A percentile compares a stretch with the other conserved stretches of the same genome.
Conservation (phyloP, 2,888 invertebrate genomes). For the Cancer borealis region DNA sequence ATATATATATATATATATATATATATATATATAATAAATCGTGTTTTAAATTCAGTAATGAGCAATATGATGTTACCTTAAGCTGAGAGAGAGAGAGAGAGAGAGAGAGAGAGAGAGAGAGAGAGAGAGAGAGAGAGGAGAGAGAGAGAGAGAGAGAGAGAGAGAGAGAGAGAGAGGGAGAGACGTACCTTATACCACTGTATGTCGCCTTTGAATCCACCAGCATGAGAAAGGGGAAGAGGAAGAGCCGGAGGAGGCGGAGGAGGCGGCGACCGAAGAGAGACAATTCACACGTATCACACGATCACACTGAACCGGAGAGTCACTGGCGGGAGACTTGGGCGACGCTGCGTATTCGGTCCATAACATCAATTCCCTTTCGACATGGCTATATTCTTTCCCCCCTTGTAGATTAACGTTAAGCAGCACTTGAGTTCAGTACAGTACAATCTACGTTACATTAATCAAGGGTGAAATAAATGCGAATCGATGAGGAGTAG, state of each 20-base stretch:
- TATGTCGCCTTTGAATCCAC: not conserved
- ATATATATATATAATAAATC: not conserved
- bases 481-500: slow-evolving; percentile 17
- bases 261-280: not conserved
- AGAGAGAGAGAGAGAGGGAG: not conserved
- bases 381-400: not conserved
- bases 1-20: too few relatives aligned
- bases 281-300: not conserved
- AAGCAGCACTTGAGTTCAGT: not conserved
- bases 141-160: too few relatives aligned
- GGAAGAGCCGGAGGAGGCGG: not conserved
- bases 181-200: not conserved
- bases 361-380: not conserved
- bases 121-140: too few relatives aligned
- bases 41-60: not conserved
- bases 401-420: not conserved
- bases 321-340: not conserved
- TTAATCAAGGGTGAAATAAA: not conserved
- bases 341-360: not conserved
- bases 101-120: too few relatives aligned
- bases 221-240: not conserved
- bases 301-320: not conserved
- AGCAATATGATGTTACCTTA: not conserved
- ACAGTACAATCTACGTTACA: slow-evolving; percentile 10
- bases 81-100: too few relatives aligned